These are phyloP conservation scores for Encarsia formosa DNA, from an alignment of 2,888 invertebrate species.

Conservation along the genomic window DNA sequence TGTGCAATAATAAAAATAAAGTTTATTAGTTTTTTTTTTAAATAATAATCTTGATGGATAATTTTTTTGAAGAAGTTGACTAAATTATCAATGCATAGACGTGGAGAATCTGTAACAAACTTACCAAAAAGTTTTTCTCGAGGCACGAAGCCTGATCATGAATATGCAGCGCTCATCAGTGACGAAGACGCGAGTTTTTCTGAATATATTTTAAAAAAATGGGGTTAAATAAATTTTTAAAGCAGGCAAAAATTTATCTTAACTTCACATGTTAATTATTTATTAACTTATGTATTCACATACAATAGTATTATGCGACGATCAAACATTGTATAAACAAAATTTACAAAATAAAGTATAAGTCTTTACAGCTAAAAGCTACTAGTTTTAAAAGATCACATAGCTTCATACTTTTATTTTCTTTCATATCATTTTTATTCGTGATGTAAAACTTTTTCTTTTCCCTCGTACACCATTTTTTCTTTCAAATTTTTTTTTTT, in stretches of 20 bases:
- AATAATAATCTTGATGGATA: no score
- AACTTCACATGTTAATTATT: constrained; percentile 52
- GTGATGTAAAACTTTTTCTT: no score
- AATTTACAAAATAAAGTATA: constrained; percentile 53
- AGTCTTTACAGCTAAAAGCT: constrained; percentile 53
- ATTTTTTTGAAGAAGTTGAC: no score
- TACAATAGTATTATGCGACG: constrained; percentile 53
- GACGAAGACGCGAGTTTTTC: background rate
- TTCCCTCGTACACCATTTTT: background rate
- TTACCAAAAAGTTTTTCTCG: no score
- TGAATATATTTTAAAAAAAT: no score
- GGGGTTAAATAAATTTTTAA: no score
- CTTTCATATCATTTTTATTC: constrained; percentile 14
- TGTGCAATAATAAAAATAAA: no score
- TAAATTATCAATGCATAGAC: no score
- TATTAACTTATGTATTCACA: constrained; percentile 52
- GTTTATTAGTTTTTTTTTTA: no score
- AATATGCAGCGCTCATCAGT: no score
- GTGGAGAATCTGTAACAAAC: no score
- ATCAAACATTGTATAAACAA: constrained; percentile 53
- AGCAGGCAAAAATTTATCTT: constrained; percentile 6
- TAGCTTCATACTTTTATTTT: constrained; percentile 49
- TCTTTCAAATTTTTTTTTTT: constrained; percentile 13
- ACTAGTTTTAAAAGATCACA: constrained; percentile 51
- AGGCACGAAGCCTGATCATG: no score